Conservation (phyloP, 2,888 invertebrate species). For the Mythimna loreyi region DNA sequence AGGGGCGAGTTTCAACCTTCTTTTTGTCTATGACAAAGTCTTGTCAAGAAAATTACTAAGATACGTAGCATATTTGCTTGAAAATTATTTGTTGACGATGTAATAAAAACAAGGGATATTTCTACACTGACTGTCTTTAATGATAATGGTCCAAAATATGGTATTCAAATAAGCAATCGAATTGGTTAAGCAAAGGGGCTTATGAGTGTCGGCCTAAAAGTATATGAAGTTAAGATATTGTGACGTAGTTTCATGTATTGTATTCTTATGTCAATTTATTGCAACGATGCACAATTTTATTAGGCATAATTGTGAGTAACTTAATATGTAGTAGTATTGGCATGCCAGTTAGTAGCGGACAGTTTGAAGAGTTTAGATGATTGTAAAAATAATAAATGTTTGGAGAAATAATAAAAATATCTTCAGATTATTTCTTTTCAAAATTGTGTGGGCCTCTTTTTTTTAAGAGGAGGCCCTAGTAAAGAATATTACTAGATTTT, state of each 20-base stretch:
- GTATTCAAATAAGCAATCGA: conserved; percentile 56
- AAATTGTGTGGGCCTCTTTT: neutral
- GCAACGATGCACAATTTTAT: conserved; percentile 62
- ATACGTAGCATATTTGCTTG: neutral
- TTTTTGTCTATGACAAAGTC: no score
- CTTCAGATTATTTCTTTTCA: no score
- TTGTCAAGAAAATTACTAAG: neutral
- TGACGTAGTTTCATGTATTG: conserved; percentile 31
- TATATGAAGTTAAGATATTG: conserved; percentile 21
- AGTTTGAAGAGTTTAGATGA: neutral
- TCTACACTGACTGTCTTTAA: conserved; percentile 20
- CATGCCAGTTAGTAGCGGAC: conserved; percentile 5
- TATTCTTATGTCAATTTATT: conserved; percentile 65
- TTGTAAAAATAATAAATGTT: neutral
- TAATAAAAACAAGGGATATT: neutral
- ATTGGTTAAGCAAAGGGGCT: conserved; percentile 53
- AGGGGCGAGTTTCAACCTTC: no score
- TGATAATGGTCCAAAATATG: conserved; percentile 43
- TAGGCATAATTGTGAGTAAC: conserved; percentile 31
- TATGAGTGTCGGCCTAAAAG: conserved; percentile 61
- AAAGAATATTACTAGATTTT: neutral
- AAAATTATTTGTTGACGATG: neutral
- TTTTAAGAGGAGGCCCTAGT: no score
- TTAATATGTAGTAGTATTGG: conserved; percentile 4
- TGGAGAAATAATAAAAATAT: no score